A percentile compares a stretch with the other conserved stretches of the same genome.
Conservation (phyloP, 1,140 invertebrate genomes). For the Sycophila sp. region DNA sequence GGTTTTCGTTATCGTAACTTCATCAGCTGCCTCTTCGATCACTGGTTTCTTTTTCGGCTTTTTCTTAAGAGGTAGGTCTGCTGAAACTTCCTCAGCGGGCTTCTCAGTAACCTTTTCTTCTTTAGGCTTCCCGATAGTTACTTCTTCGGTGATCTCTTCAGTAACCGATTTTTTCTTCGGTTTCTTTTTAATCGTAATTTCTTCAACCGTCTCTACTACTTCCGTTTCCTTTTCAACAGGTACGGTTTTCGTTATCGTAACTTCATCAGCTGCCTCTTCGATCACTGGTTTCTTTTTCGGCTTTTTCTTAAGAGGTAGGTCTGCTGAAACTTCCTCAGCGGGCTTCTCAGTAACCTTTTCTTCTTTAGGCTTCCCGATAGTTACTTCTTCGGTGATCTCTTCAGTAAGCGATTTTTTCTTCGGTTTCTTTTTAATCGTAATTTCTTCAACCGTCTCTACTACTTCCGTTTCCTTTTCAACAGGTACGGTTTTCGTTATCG, state of each 20-base stretch:
- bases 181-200: constrained; percentile 41
- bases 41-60: constrained; percentile 53
- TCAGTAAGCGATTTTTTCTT: constrained; percentile 45
- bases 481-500: constrained; percentile 57
- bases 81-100: constrained; percentile 44
- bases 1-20: constrained; percentile 63
- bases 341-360: constrained; percentile 39
- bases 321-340: constrained; percentile 33
- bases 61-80: constrained; percentile 55
- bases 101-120: constrained; percentile 44
- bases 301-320: constrained; percentile 42
- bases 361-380: constrained; percentile 44
- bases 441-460: constrained; percentile 49
- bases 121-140: constrained; percentile 40
- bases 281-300: constrained; percentile 46
- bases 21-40: constrained; percentile 61
- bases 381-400: constrained; percentile 36
- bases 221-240: constrained; percentile 48
- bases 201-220: constrained; percentile 50
- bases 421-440: constrained; percentile 47
- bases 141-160: constrained; percentile 45
- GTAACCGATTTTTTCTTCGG: constrained; percentile 55
- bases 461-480: constrained; percentile 50
- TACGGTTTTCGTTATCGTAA: constrained; percentile 45
- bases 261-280: constrained; percentile 52